Evolutionary conservation across 2,113 vertebrate species (phyloP).

Genomic region (Coptodon rendalli): DNA sequence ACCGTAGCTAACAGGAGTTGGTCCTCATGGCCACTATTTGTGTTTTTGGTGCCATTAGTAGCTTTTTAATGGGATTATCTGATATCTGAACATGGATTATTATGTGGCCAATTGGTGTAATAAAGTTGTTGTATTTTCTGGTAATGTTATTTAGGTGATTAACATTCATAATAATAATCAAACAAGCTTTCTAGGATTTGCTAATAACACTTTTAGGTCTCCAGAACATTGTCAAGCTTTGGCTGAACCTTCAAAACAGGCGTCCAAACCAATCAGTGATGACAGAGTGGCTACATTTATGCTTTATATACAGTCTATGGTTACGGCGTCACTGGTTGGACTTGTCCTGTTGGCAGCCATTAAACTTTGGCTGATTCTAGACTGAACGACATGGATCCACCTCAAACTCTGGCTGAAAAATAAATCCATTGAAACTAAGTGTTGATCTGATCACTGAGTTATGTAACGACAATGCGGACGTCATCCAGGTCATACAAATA

Average conservation of each 20-base stretch:
- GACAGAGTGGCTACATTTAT: not conserved
- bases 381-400: not conserved
- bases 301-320: not conserved
- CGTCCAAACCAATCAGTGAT: not conserved
- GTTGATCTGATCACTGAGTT: not conserved
- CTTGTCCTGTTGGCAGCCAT: not conserved
- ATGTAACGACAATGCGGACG: not conserved
- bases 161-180: not conserved
- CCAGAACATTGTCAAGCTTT: not conserved
- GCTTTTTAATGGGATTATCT: not conserved
- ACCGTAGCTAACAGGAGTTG: not conserved
- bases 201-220: not conserved
- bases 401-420: not conserved
- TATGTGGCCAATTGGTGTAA: not conserved
- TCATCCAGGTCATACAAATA: not conserved
- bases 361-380: not conserved
- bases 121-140: not conserved
- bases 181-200: rapidly evolving
- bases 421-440: not conserved
- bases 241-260: not conserved
- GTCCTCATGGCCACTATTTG: rapidly evolving
- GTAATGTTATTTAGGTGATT: not conserved
- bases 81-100: not conserved
- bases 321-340: not conserved
- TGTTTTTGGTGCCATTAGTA: not conserved